These are phyloP conservation scores for Ricordea florida DNA, from an alignment of 92 coral and sea anemone species.

Conservation along the genomic window DNA sequence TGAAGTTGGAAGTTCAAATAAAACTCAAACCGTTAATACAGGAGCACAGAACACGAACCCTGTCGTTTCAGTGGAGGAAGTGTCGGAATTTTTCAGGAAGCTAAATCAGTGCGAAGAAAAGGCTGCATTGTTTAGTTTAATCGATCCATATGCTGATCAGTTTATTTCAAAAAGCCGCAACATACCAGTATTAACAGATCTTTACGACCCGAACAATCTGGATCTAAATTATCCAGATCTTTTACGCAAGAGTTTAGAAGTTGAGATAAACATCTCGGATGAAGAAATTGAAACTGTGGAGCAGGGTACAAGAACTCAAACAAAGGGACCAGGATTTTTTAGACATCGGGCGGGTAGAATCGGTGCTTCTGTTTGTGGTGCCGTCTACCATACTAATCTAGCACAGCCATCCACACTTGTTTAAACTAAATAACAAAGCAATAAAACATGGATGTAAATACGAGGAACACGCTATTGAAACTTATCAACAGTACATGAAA, in stretches of 20 bases:
- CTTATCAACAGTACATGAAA: too few species aligned
- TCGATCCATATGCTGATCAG: too few species aligned
- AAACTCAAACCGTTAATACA: constrained; percentile 9
- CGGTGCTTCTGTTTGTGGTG: constrained; percentile 46
- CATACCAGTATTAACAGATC: too few species aligned
- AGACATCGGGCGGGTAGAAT: too few species aligned
- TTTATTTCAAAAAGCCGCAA: too few species aligned
- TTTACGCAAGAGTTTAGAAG: not conserved
- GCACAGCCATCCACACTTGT: constrained; percentile 40
- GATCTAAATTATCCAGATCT: constrained; percentile 16
- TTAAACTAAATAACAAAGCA: constrained; percentile 31
- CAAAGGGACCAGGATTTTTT: too few species aligned
- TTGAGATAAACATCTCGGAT: not conserved
- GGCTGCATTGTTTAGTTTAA: too few species aligned
- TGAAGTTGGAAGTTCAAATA: not conserved
- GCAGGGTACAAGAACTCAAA: constrained; percentile 15
- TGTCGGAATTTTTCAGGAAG: not conserved
- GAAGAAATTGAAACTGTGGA: too few species aligned
- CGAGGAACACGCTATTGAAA: constrained; percentile 31
- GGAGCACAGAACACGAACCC: constrained; percentile 1
- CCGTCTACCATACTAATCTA: constrained; percentile 35
- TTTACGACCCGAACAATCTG: too few species aligned
- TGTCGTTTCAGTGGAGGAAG: too few species aligned
- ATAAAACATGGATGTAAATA: constrained; percentile 46
- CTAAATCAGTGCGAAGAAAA: too few species aligned